These are phyloP conservation scores for Molanna angustata DNA, from an alignment of 2,888 invertebrate genomes.

Conservation along the genomic window DNA sequence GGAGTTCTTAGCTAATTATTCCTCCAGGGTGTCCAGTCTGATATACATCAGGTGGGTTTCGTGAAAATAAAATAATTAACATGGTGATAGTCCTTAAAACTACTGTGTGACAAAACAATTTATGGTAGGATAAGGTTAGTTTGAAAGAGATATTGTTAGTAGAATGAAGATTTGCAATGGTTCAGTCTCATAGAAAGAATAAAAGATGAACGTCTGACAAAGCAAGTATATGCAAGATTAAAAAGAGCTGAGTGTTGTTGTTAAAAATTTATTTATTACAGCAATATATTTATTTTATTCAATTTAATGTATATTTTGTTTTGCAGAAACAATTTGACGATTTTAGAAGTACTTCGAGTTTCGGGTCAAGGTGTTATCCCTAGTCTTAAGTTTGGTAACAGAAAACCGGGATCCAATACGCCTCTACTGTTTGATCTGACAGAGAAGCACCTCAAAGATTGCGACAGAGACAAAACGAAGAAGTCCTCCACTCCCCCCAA, in stretches of 20 bases:
- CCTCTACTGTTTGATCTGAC: conserved; percentile 78
- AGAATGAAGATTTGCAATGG: too few species aligned
- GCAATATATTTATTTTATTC: too few species aligned
- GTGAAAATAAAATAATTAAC: too few species aligned
- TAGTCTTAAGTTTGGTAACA: conserved; percentile 83
- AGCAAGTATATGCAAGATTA: too few species aligned
- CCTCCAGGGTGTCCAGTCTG: conserved; percentile 48
- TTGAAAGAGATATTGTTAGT: too few species aligned
- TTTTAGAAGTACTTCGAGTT: conserved; percentile 81
- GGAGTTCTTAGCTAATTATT: conserved; percentile 47
- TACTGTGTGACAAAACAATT: too few species aligned
- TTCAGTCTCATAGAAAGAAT: too few species aligned
- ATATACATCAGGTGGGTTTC: conserved; percentile 51
- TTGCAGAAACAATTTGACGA: conserved; percentile 87
- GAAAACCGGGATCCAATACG: conserved; percentile 72
- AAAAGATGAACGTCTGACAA: too few species aligned
- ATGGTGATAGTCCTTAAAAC: too few species aligned
- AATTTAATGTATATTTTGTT: conserved; percentile 38
- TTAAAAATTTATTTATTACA: too few species aligned
- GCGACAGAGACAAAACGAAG: conserved; percentile 42
- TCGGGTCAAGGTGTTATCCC: conserved; percentile 83
- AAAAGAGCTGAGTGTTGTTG: too few species aligned
- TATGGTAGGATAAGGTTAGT: too few species aligned
- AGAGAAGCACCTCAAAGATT: conserved; percentile 57
- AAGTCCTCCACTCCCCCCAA: conserved; percentile 25